Base-by-base conservation (phyloP, 2,797 vertebrate species). In the Botia kubotai region DNA sequence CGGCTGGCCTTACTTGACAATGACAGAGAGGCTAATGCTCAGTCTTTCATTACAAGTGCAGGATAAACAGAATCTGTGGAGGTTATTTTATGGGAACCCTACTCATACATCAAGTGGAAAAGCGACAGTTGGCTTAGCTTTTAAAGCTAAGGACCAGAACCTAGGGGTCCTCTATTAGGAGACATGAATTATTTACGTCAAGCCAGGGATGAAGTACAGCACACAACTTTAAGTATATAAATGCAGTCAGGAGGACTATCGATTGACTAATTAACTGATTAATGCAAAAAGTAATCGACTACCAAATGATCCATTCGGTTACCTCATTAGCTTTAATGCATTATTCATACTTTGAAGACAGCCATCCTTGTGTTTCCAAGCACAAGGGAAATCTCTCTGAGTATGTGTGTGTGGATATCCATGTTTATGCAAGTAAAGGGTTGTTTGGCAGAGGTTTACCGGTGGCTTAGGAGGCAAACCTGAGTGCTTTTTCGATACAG, bases 261-360 rank as follows among this genome's bases (percentile, higher is more conserved):
- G 93, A 94, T 93, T 79, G 66, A 90, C 88, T 93, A 94, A 94
- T 94, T 93, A 93, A 95, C 93, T 93, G 92, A 89, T 94, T 94
- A 92, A 93, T 93, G 91, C 88, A 85, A 53, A 86, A 89, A 80
- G 90, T 92, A 94, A 94, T 90, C 90, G 90, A 93, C 92, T 92
- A 88, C 79, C 89, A 84, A 84, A 89, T 86, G 88, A 91, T 92
- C 91, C 87, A 92, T 93, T 91, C 86, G 89, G 90, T 87, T 80
- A 91, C 89, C 86, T 93, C 93, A 93, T 95, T 94, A 93, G 89
- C 91, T 91, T 90, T 85, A 88, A 93, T 94, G 90, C 85, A 94
- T 94, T 93, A 94, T 93, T 93, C 91, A 94, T 90, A 87, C 87
- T 69, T 67, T 19, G 88, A 84, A 87, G 78, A 79, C 81, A 83